These are phyloP conservation scores for Ptychodera flava DNA, from an alignment of 35 echinoderm and acorn worm genomes.

Conservation along the genomic window DNA sequence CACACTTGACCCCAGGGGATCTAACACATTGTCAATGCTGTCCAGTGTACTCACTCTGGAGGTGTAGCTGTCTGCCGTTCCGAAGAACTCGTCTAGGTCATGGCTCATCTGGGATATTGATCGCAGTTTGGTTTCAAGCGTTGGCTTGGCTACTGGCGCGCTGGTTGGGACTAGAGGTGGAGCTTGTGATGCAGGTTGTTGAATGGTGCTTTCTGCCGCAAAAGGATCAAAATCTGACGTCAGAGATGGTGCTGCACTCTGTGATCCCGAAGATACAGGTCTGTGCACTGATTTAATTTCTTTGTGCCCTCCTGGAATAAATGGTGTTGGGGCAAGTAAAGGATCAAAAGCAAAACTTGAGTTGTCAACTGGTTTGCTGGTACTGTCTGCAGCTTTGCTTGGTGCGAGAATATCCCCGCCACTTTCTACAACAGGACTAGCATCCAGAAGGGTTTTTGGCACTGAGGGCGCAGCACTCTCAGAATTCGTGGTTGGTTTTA, in stretches of 20 bases:
- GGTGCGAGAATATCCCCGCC: background rate
- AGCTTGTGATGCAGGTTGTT: background rate
- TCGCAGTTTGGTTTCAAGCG: background rate
- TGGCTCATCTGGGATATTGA: background rate
- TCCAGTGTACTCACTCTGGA: background rate
- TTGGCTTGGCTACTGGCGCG: background rate
- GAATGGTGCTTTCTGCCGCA: background rate
- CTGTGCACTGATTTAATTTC: constrained; percentile 2
- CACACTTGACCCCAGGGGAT: background rate
- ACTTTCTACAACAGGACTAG: constrained; percentile 32
- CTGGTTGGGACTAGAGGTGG: constrained; percentile 11
- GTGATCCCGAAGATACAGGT: background rate
- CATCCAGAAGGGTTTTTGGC: constrained; percentile 42
- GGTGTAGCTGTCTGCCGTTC: background rate
- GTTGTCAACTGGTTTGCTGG: background rate
- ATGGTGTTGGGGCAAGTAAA: background rate
- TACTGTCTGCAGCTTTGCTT: background rate
- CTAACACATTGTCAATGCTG: background rate
- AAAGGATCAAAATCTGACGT: background rate
- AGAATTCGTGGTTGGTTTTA: background rate
- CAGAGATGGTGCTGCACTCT: background rate
- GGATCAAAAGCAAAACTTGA: no score
- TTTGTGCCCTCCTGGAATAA: background rate
- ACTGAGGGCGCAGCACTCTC: background rate
- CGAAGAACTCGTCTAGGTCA: background rate